Conservation (phyloP, 2,113 vertebrate genomes). For the Alexandromys fortis region DNA sequence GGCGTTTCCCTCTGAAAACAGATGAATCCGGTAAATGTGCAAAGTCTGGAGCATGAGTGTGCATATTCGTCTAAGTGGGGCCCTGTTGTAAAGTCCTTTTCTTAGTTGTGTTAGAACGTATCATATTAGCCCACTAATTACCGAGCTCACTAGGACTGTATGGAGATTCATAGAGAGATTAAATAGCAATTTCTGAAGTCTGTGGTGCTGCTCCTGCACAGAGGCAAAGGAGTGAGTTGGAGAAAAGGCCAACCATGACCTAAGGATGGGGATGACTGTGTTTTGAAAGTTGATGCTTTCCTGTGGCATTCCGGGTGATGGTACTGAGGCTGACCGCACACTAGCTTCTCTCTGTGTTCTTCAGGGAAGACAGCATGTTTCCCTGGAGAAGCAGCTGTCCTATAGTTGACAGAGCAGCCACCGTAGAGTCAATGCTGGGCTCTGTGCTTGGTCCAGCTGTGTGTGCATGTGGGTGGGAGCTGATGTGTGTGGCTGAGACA, state of each 20-base stretch:
- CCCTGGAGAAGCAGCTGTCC: constrained; percentile 1
- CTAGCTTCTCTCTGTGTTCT: constrained; percentile 18
- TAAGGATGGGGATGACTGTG: neutral
- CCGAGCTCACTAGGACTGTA: constrained; percentile 11
- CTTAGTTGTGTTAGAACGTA: neutral
- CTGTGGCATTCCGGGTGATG: neutral
- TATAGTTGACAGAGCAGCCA: neutral
- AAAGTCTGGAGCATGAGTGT: constrained; percentile 7
- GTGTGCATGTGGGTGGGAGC: neutral
- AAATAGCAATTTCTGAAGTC: constrained; percentile 34
- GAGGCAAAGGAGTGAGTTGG: neutral
- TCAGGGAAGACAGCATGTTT: neutral
- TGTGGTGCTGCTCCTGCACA: neutral
- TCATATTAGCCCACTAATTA: constrained; percentile 43
- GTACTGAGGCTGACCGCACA: neutral
- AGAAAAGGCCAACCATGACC: neutral
- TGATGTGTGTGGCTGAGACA: neutral
- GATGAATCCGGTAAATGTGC: constrained; percentile 83
- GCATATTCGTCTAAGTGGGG: constrained; percentile 44
- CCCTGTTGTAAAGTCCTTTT: constrained; percentile 58
- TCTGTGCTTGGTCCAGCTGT: neutral
- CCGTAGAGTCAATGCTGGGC: neutral
- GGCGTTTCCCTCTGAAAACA: constrained; percentile 85
- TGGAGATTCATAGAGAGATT: constrained; percentile 35
- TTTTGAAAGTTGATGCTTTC: constrained; percentile 13